Evolutionary conservation across 2,888 invertebrate genomes (phyloP).

Genomic region (Phyllotreta cruciferae): DNA sequence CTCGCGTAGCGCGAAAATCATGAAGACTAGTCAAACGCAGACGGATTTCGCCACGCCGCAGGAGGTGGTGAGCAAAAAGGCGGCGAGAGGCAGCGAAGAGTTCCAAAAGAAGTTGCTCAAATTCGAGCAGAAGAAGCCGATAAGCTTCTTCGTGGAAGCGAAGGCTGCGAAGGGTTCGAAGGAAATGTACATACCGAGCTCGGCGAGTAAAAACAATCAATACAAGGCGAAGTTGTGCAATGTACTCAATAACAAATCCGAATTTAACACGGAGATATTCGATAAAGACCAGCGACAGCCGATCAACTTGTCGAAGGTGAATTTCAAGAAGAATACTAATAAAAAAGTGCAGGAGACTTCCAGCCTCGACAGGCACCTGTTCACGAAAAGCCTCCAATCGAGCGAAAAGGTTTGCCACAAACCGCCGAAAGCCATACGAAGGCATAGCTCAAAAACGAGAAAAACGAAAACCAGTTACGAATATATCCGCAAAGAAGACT

Average conservation of each 20-base stretch:
- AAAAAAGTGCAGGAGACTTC: conserved; percentile 56
- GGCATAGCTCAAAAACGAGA: conserved; percentile 66
- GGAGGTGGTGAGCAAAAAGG: conserved; percentile 52
- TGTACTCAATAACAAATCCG: conserved; percentile 59
- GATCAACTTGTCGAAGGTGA: conserved; percentile 45
- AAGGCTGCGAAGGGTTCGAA: conserved; percentile 31
- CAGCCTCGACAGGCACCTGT: conserved; percentile 60
- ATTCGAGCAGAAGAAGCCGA: conserved; percentile 55
- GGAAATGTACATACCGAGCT: conserved; percentile 66
- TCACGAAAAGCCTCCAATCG: conserved; percentile 58
- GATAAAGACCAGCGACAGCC: conserved; percentile 43
- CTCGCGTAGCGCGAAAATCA: conserved; percentile 55
- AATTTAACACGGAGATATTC: conserved; percentile 54
- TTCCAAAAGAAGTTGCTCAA: conserved; percentile 58
- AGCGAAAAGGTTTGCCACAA: conserved; percentile 70
- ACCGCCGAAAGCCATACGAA: conserved; percentile 74
- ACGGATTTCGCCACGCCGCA: conserved; percentile 56
- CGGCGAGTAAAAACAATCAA: conserved; percentile 64
- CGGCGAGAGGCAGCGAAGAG: conserved; percentile 52
- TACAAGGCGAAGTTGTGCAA: conserved; percentile 63
- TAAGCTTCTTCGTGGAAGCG: conserved; percentile 56
- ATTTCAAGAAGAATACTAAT: conserved; percentile 49
- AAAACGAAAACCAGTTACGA: conserved; percentile 57
- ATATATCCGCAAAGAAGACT: conserved; percentile 59
- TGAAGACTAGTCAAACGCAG: conserved; percentile 57